phyloP scores from a whole-genome alignment of 2,113 vertebrate genomes.

The Anguilla rostrata region DNA sequence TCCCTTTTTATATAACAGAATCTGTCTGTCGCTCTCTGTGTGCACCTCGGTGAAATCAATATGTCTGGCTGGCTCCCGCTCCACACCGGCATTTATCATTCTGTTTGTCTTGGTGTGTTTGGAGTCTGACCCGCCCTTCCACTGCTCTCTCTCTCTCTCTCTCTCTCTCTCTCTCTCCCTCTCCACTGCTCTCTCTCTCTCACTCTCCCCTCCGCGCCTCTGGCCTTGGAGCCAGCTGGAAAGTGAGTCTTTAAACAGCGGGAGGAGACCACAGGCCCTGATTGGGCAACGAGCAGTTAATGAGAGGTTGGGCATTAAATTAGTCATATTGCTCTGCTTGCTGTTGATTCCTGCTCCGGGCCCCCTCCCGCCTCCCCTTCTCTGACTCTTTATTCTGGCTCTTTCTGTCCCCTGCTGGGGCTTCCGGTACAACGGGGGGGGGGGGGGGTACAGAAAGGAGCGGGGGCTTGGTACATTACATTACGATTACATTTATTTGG shows the following conservation, averaged over 20 bases:
- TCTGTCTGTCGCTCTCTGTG: constrained; percentile 24
- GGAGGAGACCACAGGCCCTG: not conserved
- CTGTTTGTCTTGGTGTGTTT: not conserved
- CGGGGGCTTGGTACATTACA: no score
- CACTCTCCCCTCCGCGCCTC: no score
- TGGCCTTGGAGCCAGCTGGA: constrained; percentile 10
- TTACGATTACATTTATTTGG: no score
- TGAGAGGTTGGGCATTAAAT: constrained; percentile 20
- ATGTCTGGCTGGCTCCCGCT: constrained; percentile 4
- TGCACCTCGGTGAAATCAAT: constrained; percentile 39
- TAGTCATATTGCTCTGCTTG: not conserved
- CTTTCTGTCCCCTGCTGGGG: no score
- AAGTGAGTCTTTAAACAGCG: constrained; percentile 16
- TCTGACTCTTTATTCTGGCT: no score
- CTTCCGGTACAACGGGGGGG: no score
- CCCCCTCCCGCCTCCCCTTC: not conserved
- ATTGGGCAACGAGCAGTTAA: constrained; percentile 19
- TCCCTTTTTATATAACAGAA: not conserved
- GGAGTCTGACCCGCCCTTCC: not conserved
- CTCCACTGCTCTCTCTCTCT: no score
- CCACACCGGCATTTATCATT: constrained; percentile 27
- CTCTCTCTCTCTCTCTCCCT: no score
- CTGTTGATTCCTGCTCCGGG: not conserved
- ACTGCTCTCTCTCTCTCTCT: constrained; percentile 7
- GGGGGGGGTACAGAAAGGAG: not conserved